Percentiles rank a stretch among this genome's conserved stretches.
Evolutionary conservation across 2,113 vertebrate species (phyloP).

Genomic region (Atractosteus spatula): DNA sequence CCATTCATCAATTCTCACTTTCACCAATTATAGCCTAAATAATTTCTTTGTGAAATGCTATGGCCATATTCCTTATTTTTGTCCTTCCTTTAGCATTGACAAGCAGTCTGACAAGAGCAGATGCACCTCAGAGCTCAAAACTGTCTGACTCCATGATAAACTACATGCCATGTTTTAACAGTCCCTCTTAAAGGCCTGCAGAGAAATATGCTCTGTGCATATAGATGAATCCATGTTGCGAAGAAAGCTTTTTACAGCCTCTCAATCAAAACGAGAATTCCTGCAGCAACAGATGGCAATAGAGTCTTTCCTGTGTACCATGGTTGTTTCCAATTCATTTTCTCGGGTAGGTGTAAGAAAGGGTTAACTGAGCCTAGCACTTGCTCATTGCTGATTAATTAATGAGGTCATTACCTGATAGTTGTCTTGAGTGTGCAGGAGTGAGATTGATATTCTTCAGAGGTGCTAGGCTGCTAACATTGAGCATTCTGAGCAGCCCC

Average conservation of each 20-base stretch:
- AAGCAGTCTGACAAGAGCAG: constrained; percentile 27
- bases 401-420: constrained; percentile 35
- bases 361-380: constrained; percentile 22
- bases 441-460: constrained; percentile 53
- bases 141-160: constrained; percentile 34
- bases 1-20: constrained; percentile 4
- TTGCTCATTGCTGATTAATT: constrained; percentile 36
- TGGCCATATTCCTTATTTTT: constrained; percentile 22
- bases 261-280: constrained; percentile 46
- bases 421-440: constrained; percentile 21
- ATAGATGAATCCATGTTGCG: constrained; percentile 41
- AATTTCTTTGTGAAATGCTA: constrained; percentile 8
- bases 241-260: constrained; percentile 55
- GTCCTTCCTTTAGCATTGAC: constrained; percentile 26
- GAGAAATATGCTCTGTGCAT: constrained; percentile 16
- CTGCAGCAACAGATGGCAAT: constrained; percentile 29
- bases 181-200: constrained; percentile 21
- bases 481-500: constrained; percentile 38
- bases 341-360: not conserved
- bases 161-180: constrained; percentile 36
- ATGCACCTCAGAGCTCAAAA: constrained; percentile 31
- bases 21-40: not conserved
- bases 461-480: constrained; percentile 35
- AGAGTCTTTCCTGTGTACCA: constrained; percentile 7
- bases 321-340: not conserved